Base-by-base conservation (phyloP, 2,888 invertebrate species). In the Oscheius sp. region DNA sequence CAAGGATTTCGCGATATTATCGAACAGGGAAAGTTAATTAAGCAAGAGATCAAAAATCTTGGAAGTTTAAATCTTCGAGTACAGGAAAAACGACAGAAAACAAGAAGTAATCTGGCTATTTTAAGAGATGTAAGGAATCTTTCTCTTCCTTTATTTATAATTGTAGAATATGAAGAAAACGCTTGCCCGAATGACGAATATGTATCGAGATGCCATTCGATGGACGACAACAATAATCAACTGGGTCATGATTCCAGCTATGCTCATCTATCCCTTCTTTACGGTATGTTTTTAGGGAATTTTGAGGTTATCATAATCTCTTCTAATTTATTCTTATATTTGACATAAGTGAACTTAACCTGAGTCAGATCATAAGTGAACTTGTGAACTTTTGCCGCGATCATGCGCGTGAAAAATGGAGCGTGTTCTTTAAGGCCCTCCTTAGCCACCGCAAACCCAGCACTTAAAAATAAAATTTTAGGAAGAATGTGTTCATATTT, bases 251-350 rank as follows among this genome's bases (percentile, higher is more conserved):
- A 32, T 67, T 14, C 67, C 67, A 9, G 12, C 49, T 22, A 38
- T 59, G 9, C 49, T 67, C n/a, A 22, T 57, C 26, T 67, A 57
- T 44, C 67, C 67, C 8, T 67, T 59, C 36, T 59, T 59, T 17
- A 45, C 57, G 49, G 65, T 56, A 24, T 26, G 65, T 20, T n/a
- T n/a, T n/a, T n/a, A n/a, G n/a, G n/a, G 14, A 30, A 51, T 47
- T 20, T 47, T n/a, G 9, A 47, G 17, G 22, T 20, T 47, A n/a
- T 22, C 20, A 20, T 47, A n/a, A n/a, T n/a, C n/a, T n/a, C n/a
- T n/a, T n/a, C n/a, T n/a, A n/a, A n/a, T n/a, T n/a, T n/a, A n/a
- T n/a, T n/a, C n/a, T n/a, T n/a, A n/a, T n/a, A n/a, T n/a, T n/a
- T n/a, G n/a, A n/a, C n/a, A n/a, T n/a, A n/a, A n/a, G n/a, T n/a